A percentile compares a stretch with the other conserved stretches of the same genome.
phyloP scores from a whole-genome alignment of 2,113 vertebrate species.

The Puffinus mauretanicus region DNA sequence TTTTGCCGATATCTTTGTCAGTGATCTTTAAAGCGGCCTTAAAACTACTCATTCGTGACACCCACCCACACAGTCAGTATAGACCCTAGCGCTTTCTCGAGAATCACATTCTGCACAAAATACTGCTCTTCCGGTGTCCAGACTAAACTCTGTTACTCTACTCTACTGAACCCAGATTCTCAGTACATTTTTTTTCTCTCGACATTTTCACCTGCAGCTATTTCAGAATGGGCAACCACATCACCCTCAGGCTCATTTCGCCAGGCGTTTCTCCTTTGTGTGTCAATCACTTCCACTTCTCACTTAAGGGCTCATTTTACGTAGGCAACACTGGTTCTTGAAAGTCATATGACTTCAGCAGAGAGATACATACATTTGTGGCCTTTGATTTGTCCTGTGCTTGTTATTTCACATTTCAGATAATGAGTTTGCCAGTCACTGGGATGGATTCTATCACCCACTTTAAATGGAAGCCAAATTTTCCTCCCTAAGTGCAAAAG shows the following conservation, averaged over 20 bases:
- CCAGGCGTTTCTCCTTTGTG: not conserved
- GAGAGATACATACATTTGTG: not conserved
- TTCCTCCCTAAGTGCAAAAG: not conserved
- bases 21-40: too few species aligned
- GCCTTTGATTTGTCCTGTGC: not conserved
- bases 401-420: not conserved
- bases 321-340: not conserved
- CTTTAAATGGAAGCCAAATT: not conserved
- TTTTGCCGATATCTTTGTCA: too few species aligned
- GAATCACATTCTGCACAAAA: not conserved
- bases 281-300: not conserved
- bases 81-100: not conserved
- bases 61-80: not conserved
- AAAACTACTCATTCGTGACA: too few species aligned
- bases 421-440: not conserved
- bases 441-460: not conserved
- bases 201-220: not conserved
- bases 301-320: not conserved
- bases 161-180: not conserved
- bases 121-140: not conserved
- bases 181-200: not conserved
- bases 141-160: not conserved
- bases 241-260: not conserved
- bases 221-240: not conserved
- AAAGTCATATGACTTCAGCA: not conserved